Base-by-base conservation (phyloP, 1,140 invertebrate genomes). In the Drosophila watanabei region DNA sequence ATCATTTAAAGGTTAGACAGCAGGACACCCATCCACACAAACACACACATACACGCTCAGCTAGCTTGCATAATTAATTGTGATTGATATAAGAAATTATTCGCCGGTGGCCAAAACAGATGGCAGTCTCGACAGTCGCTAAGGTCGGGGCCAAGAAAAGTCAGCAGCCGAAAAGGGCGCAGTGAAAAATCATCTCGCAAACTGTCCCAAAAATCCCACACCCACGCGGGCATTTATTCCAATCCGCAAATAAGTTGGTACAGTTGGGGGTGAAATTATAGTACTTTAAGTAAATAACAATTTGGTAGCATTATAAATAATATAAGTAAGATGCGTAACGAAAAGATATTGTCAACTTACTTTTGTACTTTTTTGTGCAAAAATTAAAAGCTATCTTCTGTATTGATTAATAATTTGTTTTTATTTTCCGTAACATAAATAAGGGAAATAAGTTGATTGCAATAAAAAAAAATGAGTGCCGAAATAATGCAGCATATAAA, bases 81-180 rank as follows among this genome's bases (percentile, higher is more conserved):
- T 90, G 86, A 90, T 90, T 90, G 86, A 90, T 90, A 80, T 73
- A 85, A 85, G 81, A 90, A 90, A 90, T 89, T 90, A 90, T 78
- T 85, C 77, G 81, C 71, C 80, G 60, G 75, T 64, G 81, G 72
- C 51, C 65, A 61, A 39, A 89, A 77, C 85, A 89, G 86, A 82
- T 84, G 84, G 69, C 83, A 41, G 13, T 32, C 35, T 32, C 35
- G 54, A 37, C 54, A 28, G 20, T 37, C 54, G 54, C 54, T 24
- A 52, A 52, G 30, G 51, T 52, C 0, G 20, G 20, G 18, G 57
- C 41, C 51, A 58, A 57, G 54, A 51, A 73, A 72, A 60, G 68
- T 70, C 59, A 72, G 14, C 59, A 72, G 14, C 35, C 54, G 10
- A 57, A 73, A 83, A 89, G 80, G 85, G 86, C 30, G 51, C 51